Percentiles rank a stretch among this genome's conserved stretches.
These are phyloP conservation scores for Alca torda DNA, from an alignment of 2,797 vertebrate genomes.

Conservation along the genomic window DNA sequence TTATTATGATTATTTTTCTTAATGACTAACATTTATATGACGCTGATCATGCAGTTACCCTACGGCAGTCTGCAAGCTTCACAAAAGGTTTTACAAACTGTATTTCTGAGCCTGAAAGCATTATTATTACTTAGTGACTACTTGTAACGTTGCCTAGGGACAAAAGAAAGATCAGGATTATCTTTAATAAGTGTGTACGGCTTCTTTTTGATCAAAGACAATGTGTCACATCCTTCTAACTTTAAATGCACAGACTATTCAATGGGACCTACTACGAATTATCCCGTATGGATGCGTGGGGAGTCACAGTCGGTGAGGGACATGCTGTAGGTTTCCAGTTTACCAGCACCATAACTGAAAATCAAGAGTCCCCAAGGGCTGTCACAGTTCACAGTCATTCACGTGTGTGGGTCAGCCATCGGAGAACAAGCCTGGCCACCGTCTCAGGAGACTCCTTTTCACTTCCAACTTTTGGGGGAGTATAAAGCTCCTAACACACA, in stretches of 20 bases:
- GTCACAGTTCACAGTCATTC: neutral
- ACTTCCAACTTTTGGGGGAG: neutral
- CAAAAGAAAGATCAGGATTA: neutral
- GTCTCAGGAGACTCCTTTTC: neutral
- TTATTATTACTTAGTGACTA: neutral
- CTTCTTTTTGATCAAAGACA: neutral
- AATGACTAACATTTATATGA: constrained; percentile 11
- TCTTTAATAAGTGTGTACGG: neutral
- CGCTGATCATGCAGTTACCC: neutral
- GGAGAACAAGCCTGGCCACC: fast-evolving
- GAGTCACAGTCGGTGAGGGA: neutral
- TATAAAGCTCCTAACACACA: neutral
- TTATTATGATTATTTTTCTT: neutral
- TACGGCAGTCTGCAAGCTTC: neutral
- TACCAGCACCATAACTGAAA: fast-evolving
- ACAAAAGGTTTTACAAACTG: neutral
- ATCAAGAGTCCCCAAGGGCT: neutral
- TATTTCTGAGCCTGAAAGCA: neutral
- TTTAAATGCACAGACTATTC: neutral
- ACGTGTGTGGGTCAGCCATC: fast-evolving
- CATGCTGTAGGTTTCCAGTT: neutral
- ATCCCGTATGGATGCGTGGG: fast-evolving
- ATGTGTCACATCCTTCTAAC: neutral
- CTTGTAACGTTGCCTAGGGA: neutral
- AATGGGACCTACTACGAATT: neutral